phyloP scores from a whole-genome alignment of 2,888 invertebrate genomes.

The Campopleginae sp. region DNA sequence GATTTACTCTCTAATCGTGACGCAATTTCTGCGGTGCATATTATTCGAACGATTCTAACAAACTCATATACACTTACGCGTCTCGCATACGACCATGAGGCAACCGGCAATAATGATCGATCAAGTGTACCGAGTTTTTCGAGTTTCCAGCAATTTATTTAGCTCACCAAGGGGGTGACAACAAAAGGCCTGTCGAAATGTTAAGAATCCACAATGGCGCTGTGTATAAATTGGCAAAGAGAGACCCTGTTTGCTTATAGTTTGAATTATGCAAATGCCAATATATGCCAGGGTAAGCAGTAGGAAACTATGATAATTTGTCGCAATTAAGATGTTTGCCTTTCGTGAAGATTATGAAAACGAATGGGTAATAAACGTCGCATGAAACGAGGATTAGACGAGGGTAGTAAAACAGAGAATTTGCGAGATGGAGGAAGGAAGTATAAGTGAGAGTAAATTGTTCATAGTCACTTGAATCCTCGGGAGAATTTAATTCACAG shows the following conservation, averaged over 20 bases:
- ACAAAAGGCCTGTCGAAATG: neutral
- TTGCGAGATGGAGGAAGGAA: constrained; percentile 16
- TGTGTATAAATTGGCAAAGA: neutral
- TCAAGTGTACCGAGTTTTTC: neutral
- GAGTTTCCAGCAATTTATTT: neutral
- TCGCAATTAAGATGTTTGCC: neutral
- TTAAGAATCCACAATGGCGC: neutral
- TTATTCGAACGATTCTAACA: constrained; percentile 47
- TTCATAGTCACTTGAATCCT: constrained; percentile 27
- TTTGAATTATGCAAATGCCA: neutral
- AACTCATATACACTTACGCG: constrained; percentile 19
- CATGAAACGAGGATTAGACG: constrained; percentile 31
- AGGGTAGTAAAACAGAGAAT: constrained; percentile 23
- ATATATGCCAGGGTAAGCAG: neutral
- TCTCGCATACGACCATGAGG: constrained; percentile 12
- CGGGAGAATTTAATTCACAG: constrained; percentile 3
- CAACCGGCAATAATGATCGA: too few relatives aligned
- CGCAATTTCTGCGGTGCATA: constrained; percentile 45
- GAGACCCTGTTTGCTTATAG: neutral
- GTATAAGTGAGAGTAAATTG: constrained; percentile 12
- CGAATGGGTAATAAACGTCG: constrained; percentile 21
- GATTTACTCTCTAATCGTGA: constrained; percentile 52
- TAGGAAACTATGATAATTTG: constrained; percentile 3
- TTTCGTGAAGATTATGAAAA: constrained; percentile 23
- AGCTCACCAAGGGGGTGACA: neutral